phyloP scores from a whole-genome alignment of 2,113 vertebrate genomes.

The Gopherus flavomarginatus region DNA sequence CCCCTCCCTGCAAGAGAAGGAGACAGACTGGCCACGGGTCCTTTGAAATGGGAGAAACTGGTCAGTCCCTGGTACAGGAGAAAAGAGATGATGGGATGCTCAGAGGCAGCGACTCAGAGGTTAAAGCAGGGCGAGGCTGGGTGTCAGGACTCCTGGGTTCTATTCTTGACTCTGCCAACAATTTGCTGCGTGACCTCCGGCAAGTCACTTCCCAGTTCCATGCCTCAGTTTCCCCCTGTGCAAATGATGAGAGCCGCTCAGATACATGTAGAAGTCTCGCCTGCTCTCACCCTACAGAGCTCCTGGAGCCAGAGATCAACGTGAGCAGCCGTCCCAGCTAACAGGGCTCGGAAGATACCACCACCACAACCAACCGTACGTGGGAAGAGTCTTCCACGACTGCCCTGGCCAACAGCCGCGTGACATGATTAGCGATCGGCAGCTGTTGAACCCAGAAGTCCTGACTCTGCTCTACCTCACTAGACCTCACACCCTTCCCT shows the following conservation, averaged over 20 bases:
- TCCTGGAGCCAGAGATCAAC: neutral
- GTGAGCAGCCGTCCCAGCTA: neutral
- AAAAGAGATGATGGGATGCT: neutral
- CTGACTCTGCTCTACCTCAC: neutral
- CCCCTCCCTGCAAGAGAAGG: constrained; percentile 66
- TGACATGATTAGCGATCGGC: neutral
- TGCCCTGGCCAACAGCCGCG: neutral
- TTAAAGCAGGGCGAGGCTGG: neutral
- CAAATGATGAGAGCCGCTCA: neutral
- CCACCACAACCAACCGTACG: neutral
- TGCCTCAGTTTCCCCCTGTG: neutral
- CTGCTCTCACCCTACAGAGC: neutral
- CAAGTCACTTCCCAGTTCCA: neutral
- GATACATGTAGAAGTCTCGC: neutral
- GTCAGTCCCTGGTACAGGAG: neutral
- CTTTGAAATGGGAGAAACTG: neutral
- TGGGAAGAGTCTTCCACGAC: too few species aligned
- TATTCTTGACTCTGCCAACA: neutral
- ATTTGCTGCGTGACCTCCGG: neutral
- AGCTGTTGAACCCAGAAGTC: neutral
- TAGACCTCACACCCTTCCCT: neutral
- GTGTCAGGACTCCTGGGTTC: neutral
- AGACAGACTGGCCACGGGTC: neutral
- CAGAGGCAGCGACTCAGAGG: neutral
- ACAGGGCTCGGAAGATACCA: neutral